Evolutionary conservation across 2,888 invertebrate genomes (phyloP), one percentile per base, ranked within the genome.

Genomic region (Aquatica leii): DNA sequence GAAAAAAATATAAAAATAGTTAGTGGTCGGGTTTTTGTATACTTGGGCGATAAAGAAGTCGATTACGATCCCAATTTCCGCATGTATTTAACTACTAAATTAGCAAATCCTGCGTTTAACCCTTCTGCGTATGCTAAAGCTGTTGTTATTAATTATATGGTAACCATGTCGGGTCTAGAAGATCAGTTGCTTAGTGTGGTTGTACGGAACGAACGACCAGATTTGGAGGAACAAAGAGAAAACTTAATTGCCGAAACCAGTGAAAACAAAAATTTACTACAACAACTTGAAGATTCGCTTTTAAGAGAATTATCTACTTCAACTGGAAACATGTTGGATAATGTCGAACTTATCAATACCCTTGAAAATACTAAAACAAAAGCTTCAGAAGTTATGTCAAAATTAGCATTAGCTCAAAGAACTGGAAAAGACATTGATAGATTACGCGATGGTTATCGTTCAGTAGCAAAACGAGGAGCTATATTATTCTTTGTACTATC

Each of bases 311-410:
- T 97, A 71, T 91, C 95, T 1, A 92, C 91, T 0, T 93, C 94
- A 0, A 90, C 92, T 0, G 96, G 95, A 12, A 95, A 95, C 81
- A 96, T 97, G 94, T 82, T 97, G 75, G 96, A 97, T 77, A 96
- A 97, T 72, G 88, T 90, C 0, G 95, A 96, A 72, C 84, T 96
- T 6, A 88, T 97, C 12, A 84, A 89, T 65, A 95, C 95, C 0
- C 82, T 97, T 54, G 96, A 97, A 74, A 93, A 94, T 69, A 94
- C 95, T 5, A 97, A 96, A 82, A 84, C 88, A 0, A 96, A 95
- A 77, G 95, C 95, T 0, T 85, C 84, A 46, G 94, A 95, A 82
- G 94, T 94, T 0, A 88, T 87, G 78, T 88, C 88, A 62, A 95
- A 95, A 80, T 81, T 96, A n/a, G 86, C 85, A 34, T 82, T 94